Base-by-base conservation (phyloP, 2,888 invertebrate genomes). In the Anorthoa munda region DNA sequence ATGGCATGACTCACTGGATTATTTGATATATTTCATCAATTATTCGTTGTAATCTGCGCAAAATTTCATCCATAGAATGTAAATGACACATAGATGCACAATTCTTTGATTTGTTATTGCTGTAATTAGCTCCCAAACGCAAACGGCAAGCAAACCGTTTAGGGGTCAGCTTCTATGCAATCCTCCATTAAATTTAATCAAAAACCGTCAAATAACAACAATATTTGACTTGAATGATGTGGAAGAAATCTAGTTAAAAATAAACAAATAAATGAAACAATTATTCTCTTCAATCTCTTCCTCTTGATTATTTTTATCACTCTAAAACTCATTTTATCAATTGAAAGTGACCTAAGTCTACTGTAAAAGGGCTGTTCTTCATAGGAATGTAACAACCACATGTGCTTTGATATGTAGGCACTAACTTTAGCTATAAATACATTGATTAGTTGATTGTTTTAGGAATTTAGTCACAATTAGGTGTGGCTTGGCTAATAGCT, bases 1-100 rank as follows among this genome's bases (percentile, higher is more conserved):
- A 39, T 73, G 58, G 67, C 87, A 66, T 89, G 88, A 87, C 87
- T 86, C 84, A 84, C 85, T 85, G 18, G 86, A 84, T 77, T 77
- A 63, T 60, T 75, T 26, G 46, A 7, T 63, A 3, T 61, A 59
- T 69, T 65, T 65, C 18, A 56, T 46, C 21, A 48, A 5, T 51
- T 21, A 50, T 26, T 31, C 26, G 1, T 31, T 31, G 0, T 1
- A 46, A 50, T 39, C 13, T 59, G 2, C 15, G 23, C 9, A 61
- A n/a, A 66, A 23, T 2, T n/a, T 0, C 1, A 13, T 11, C 4
- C 12, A 1, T 15, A 13, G 1, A 50, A 21, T 26, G 15, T 50
- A 50, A 15, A 15, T 48, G 12, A 21, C 23, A 21, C 31, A 2
- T 11, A 21, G 0, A 46, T 13, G 31, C 61, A 2, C 0, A 23